Evolutionary conservation across 2,113 vertebrate species (phyloP), one percentile per base, ranked within the genome.

Genomic region (Suncus etruscus): DNA sequence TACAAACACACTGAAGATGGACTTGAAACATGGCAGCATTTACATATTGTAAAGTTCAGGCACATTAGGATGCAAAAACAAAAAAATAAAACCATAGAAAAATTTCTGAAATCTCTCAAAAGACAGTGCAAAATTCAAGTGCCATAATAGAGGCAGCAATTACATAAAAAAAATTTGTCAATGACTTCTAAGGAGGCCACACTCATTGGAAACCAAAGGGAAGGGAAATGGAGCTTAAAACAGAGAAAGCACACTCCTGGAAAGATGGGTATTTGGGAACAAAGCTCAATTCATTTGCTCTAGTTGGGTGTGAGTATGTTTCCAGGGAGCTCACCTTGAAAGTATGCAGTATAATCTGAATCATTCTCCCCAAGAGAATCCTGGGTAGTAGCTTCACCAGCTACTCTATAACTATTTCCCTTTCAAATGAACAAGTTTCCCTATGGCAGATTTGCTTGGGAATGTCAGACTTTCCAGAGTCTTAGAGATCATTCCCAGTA

Each of bases 31-130:
- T 91, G 97, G 97, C 97, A 97, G 97, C 97, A 97, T 97, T 95
- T 95, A 92, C 8, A 12, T 87, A 95, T 96, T 95, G 95, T 25
- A 39, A 93, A 93, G 31, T 97, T 97, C 95, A 98, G 98, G 97
- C 97, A 98, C 98, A 93, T 97, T 93, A 95, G 97, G 97, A 98
- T 97, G 97, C 95, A 96, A 96, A 96, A 94, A 95, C 84, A 81
- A 84, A 68, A 82, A 29, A 63, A 61, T 22, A 63, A 20, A 72
- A 84, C 29, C 90, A 89, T 89, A 94, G 80, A 96, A 73, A 91
- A 73, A 31, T 89, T 96, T 83, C 89, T 66, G 95, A 91, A 63
- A 91, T 91, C 95, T 83, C 96, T 95, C 95, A 76, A 92, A 97
- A 95, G 80, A 97, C 96, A 97, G 97, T 98, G 97, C 97, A 98